phyloP scores from a whole-genome alignment of 2,113 vertebrate genomes.

The Phaethornis superciliosus region DNA sequence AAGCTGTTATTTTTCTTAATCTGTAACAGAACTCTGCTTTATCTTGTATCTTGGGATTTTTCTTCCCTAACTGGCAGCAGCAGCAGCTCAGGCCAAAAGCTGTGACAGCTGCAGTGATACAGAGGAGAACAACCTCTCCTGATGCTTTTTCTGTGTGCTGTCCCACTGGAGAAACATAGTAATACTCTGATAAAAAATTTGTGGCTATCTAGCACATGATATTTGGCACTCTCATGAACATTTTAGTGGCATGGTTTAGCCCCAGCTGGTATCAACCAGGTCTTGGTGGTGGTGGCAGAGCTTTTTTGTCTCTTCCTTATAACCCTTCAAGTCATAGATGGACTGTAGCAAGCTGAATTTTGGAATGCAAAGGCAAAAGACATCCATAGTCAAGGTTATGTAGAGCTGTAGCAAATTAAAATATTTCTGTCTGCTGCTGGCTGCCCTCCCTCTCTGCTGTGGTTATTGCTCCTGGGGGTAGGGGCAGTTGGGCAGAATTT shows the following conservation, averaged over 20 bases:
- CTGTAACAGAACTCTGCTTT: constrained; percentile 10
- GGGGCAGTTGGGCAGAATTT: not conserved
- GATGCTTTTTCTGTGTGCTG: not conserved
- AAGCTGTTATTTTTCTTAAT: constrained; percentile 6
- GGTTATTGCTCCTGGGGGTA: not conserved
- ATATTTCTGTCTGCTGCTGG: not conserved
- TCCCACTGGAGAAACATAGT: not conserved
- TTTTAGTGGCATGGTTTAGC: not conserved
- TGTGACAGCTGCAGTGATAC: not conserved
- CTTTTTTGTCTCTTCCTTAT: not conserved
- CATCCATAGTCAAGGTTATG: not conserved
- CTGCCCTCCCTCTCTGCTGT: not conserved
- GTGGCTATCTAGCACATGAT: not conserved
- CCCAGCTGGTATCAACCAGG: not conserved
- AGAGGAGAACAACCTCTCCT: not conserved
- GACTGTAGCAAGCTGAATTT: not conserved
- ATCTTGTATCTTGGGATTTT: constrained; percentile 7
- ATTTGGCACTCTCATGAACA: not conserved
- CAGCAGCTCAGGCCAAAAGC: not conserved
- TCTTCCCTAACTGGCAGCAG: not conserved
- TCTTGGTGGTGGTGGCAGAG: not conserved
- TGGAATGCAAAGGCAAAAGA: not conserved
- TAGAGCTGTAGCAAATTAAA: not conserved
- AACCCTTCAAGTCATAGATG: not conserved
- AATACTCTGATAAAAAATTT: not conserved